These are phyloP conservation scores for Theocolax elegans DNA, from an alignment of 1,140 invertebrate genomes.

Conservation along the genomic window DNA sequence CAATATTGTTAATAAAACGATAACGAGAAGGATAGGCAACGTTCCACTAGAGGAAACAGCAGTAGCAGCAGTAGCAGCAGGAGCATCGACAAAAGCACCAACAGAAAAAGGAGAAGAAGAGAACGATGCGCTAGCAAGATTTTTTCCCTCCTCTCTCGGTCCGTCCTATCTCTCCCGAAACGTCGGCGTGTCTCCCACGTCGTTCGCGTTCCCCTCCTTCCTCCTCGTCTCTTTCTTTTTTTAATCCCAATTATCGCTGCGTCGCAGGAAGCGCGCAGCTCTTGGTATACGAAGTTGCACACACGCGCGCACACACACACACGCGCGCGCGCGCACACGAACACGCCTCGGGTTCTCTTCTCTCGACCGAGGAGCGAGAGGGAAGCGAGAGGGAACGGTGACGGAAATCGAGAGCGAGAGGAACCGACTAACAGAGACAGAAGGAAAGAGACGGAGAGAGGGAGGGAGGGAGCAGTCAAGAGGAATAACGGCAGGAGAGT, in stretches of 20 bases:
- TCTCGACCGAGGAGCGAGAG: background rate
- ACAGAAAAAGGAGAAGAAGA: too few relatives aligned
- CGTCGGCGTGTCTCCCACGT: conserved; percentile 7
- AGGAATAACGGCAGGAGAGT: conserved; percentile 32
- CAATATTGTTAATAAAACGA: too few relatives aligned
- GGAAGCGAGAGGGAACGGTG: background rate
- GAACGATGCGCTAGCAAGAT: background rate
- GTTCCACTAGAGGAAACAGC: too few relatives aligned
- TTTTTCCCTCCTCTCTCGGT: conserved; percentile 1
- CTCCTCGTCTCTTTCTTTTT: conserved; percentile 26
- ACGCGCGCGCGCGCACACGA: background rate
- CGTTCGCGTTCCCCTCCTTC: background rate
- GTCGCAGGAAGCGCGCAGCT: conserved; percentile 34
- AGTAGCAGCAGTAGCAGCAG: too few relatives aligned
- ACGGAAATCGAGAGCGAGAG: conserved; percentile 30
- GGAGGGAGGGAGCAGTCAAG: background rate
- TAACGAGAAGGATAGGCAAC: too few relatives aligned
- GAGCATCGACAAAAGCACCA: too few relatives aligned
- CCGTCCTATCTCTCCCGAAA: conserved; percentile 1
- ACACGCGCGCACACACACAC: background rate
- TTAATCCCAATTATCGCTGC: conserved; percentile 42
- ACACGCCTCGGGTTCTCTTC: background rate
- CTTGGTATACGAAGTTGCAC: background rate
- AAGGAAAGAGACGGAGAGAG: conserved; percentile 12
- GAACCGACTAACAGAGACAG: background rate